Percentiles rank a stretch among this genome's conserved stretches.
phyloP scores from a whole-genome alignment of 2,797 vertebrate species.

The Channa striata region DNA sequence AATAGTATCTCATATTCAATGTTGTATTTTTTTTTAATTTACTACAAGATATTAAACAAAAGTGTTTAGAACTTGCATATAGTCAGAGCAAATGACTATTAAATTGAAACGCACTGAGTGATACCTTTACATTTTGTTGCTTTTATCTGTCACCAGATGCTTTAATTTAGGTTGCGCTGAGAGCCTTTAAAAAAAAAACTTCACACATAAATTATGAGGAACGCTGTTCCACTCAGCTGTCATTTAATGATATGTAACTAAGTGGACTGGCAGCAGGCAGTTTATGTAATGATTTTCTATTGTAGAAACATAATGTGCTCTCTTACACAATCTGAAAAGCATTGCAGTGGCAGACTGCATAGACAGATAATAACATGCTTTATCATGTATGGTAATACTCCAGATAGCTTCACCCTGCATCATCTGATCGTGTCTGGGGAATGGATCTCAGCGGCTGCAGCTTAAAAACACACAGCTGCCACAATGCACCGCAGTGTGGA shows the following conservation, averaged over 20 bases:
- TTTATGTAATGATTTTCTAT: slow-evolving; percentile 61
- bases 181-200: slow-evolving; percentile 18
- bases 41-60: slow-evolving; percentile 3
- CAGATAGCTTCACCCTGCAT: slow-evolving; percentile 53
- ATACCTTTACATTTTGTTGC: slow-evolving; percentile 46
- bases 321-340: slow-evolving; percentile 55
- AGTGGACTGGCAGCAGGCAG: slow-evolving; percentile 53
- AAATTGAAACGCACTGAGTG: slow-evolving; percentile 17
- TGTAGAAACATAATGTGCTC: slow-evolving; percentile 42
- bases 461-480: slow-evolving; percentile 63
- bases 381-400: slow-evolving; percentile 54
- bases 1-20: slow-evolving; percentile 8
- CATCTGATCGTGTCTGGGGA: slow-evolving; percentile 57
- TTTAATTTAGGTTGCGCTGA: slow-evolving; percentile 44
- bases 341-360: slow-evolving; percentile 56
- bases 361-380: slow-evolving; percentile 64
- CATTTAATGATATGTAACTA: slow-evolving; percentile 53
- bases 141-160: slow-evolving; percentile 57
- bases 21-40: slow-evolving; percentile 6
- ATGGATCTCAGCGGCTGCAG: slow-evolving; percentile 50
- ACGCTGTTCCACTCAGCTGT: slow-evolving; percentile 55
- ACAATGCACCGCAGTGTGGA: slow-evolving; percentile 77
- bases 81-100: slow-evolving; percentile 26
- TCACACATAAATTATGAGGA: slow-evolving; percentile 45
- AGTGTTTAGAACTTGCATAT: not conserved